Percentiles rank a stretch among this genome's conserved stretches.
phyloP scores from a whole-genome alignment of 2,797 vertebrate species.

The Meda fulgida region DNA sequence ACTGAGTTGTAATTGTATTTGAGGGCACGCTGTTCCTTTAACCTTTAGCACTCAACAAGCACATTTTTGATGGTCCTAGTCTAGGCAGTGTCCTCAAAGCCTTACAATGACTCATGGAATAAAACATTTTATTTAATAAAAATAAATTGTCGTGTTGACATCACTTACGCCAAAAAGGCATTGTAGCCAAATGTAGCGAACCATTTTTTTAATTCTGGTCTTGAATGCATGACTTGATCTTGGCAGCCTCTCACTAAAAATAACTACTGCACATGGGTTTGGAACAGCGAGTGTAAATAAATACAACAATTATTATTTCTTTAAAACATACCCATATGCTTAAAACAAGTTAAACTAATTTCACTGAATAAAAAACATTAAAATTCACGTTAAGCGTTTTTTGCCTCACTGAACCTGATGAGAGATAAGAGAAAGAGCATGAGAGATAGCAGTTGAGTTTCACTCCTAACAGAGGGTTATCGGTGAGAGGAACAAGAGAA shows the following conservation, averaged over 20 bases:
- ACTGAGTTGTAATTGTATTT: not conserved
- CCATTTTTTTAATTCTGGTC: not conserved
- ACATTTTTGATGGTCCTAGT: not conserved
- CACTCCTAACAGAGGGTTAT: conserved; percentile 66
- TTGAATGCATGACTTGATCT: not conserved
- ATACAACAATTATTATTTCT: not conserved
- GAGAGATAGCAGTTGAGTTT: not conserved
- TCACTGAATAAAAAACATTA: not conserved
- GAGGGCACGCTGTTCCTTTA: not conserved
- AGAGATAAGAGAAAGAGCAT: not conserved
- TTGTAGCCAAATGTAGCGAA: not conserved
- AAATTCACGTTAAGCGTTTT: not conserved
- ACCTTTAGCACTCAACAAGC: not conserved
- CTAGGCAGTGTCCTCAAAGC: not conserved
- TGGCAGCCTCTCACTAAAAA: not conserved
- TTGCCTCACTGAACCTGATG: not conserved
- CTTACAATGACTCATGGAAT: not conserved
- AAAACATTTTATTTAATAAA: not conserved
- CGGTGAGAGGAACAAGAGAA: conserved; percentile 57
- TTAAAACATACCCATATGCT: not conserved
- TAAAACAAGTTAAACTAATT: not conserved
- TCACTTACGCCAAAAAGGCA: not conserved
- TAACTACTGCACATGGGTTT: not conserved
- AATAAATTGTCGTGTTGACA: not conserved
- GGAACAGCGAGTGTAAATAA: not conserved